phyloP scores from a whole-genome alignment of 2,113 vertebrate genomes.

The Hepsetus odoe region DNA sequence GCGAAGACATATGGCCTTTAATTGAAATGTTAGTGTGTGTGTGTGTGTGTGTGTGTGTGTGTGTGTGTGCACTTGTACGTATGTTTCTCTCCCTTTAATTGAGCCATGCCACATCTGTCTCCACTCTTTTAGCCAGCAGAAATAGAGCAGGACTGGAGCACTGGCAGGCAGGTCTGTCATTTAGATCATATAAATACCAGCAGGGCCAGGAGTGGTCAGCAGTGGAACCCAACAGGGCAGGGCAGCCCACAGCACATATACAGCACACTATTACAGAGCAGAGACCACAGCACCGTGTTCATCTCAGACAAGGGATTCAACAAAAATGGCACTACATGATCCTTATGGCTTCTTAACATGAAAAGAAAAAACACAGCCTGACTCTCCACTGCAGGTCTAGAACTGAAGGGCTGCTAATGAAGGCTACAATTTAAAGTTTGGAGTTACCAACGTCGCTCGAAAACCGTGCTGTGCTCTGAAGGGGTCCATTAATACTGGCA shows the following conservation, averaged over 20 bases:
- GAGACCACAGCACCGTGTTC: conserved; percentile 13
- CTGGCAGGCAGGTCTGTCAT: conserved; percentile 72
- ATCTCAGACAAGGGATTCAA: background rate
- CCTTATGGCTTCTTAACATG: background rate
- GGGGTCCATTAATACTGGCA: background rate
- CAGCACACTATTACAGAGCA: conserved; percentile 49
- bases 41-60: conserved; percentile 8
- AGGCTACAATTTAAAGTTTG: background rate
- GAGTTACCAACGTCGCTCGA: background rate
- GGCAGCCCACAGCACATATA: conserved; percentile 22
- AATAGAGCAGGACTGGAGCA: conserved; percentile 69
- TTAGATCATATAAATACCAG: conserved; percentile 74
- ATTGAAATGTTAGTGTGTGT: background rate
- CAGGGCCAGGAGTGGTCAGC: conserved; percentile 59
- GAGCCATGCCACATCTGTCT: conserved; percentile 70
- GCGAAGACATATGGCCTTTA: background rate
- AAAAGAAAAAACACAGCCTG: background rate
- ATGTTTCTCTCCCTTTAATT: conserved; percentile 53
- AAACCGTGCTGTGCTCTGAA: background rate
- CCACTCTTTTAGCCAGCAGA: conserved; percentile 61
- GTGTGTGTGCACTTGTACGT: conserved; percentile 1
- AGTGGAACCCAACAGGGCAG: conserved; percentile 53
- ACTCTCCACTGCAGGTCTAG: background rate
- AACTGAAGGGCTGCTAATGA: no score
- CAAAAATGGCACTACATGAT: background rate